Base-by-base conservation (phyloP, 2,797 vertebrate species). In the Lates japonicus region DNA sequence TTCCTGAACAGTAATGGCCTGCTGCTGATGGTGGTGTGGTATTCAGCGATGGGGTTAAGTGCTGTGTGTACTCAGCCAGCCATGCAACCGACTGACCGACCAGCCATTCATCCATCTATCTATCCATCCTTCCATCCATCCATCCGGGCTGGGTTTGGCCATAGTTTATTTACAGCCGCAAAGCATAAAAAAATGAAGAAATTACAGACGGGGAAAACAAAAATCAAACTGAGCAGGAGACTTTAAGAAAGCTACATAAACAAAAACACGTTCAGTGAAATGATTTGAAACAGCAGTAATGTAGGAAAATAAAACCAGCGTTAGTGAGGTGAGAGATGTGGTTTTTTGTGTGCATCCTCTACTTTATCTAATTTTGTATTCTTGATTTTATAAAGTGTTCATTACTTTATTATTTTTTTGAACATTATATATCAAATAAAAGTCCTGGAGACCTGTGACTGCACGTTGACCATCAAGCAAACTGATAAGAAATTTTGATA, bases 1-100 rank as follows among this genome's bases (percentile, higher is more conserved):
- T 94, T 94, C 92, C 91, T 94, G 92, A 87, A 92, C 89, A 89
- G 85, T 93, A 92, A 93, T 94, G 92, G 91, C 72, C 75, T 83
- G 73, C 72, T 86, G 76, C 70, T 85, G 83, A 52, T 87, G 89
- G 62, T 57, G 61, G 77, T 86, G 86, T 80, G 89, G 84, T 87
- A 57, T 88, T 86, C 84, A 90, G 80, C 49, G 71, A 81, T 70
- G 87, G 85, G 90, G 85, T 91, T 92, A 91, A 93, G 93, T 92
- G 89, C 89, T 86, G 78, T 13, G 75, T 83, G 81, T 81, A 74
- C 76, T 86, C 88, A 87, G 71, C 61, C 84, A 83, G 66, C 64
- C 82, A 61, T 78, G 61, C 82, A 87, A 66, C 81, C 68, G 69
- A 35, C 70, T 77, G 64, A 0, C 54, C 80, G 57, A 37, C 5